Percentiles rank a stretch among this genome's conserved stretches.
phyloP scores from a whole-genome alignment of 2,888 invertebrate species.

The Amitus sp. region DNA sequence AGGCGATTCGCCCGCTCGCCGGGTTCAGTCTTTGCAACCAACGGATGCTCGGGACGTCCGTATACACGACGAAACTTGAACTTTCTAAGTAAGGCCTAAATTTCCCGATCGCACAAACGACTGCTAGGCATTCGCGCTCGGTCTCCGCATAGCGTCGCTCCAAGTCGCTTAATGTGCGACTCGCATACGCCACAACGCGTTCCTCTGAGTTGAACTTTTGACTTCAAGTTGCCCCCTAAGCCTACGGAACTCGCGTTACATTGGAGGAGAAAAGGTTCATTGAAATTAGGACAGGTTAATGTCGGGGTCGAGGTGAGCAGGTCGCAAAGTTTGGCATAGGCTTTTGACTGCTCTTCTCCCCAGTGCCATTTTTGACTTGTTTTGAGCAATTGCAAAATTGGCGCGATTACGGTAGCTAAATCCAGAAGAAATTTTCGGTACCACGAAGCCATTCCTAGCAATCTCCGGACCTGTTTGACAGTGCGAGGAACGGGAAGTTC shows the following conservation, averaged over 20 bases:
- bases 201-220: slow-evolving; percentile 16
- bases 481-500: neutral
- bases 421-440: slow-evolving; percentile 47
- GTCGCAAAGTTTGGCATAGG: slow-evolving; percentile 31
- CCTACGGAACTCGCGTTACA: slow-evolving; percentile 28
- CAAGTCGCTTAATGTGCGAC: slow-evolving; percentile 15
- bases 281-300: slow-evolving; percentile 40
- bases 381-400: slow-evolving; percentile 37
- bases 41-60: slow-evolving; percentile 34
- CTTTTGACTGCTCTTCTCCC: slow-evolving; percentile 32
- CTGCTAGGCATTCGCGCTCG: slow-evolving; percentile 37
- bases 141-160: slow-evolving; percentile 32
- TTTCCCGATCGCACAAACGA: slow-evolving; percentile 29
- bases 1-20: slow-evolving; percentile 32
- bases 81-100: slow-evolving; percentile 40
- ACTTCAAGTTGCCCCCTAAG: neutral
- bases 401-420: slow-evolving; percentile 34
- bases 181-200: slow-evolving; percentile 33
- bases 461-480: neutral
- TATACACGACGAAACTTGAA: slow-evolving; percentile 24
- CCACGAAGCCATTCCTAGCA: slow-evolving; percentile 31
- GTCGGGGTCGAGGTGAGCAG: slow-evolving; percentile 29
- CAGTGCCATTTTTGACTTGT: slow-evolving; percentile 35
- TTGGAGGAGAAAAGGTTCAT: slow-evolving; percentile 19
- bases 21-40: slow-evolving; percentile 38